Evolutionary conservation across 2,888 invertebrate species (phyloP), one percentile per base, ranked within the genome.

Genomic region (Mythimna pallens): DNA sequence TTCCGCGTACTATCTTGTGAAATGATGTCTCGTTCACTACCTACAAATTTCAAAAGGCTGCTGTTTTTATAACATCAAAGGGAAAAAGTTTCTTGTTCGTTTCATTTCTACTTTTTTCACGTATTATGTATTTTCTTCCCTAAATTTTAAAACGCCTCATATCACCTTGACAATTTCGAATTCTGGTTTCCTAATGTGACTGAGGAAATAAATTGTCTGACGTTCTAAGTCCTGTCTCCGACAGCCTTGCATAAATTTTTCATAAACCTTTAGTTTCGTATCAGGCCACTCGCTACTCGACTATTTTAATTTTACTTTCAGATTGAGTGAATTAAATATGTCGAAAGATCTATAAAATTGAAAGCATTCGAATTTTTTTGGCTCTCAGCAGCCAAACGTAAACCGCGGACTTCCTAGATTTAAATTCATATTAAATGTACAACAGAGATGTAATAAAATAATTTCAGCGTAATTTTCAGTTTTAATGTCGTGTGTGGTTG

Each of bases 281-380:
- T 52, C 52, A n/a, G 12, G 40, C 54, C 54, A 72, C 80, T 82
- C 14, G 50, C 50, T 54, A 68, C 73, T 78, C n/a, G 40, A 64
- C 43, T 40, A 63, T 82, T 69, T 69, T 82, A 67, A 77, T 78
- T 65, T 70, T 82, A 65, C 65, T 36, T 82, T 63, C 34, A 55
- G 50, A 72, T 79, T 62, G 59, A 72, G 69, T 70, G 65, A 68
- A 73, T 74, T 80, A 67, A 64, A 64, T 70, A 70, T 81, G 80
- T 85, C 70, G 76, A 82, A 82, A 83, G 73, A 67, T 63, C 75
- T 79, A 78, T 86, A 81, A 84, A 82, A 73, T 83, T 74, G 62
- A 77, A 76, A 72, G 75, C 77, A 74, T 79, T 78, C 77, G 76
- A 63, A 72, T 88, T 84, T 88, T 78, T 70, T 50, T 64, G 65